phyloP scores from a whole-genome alignment of 2,113 vertebrate species.

The Hystrix cristata region DNA sequence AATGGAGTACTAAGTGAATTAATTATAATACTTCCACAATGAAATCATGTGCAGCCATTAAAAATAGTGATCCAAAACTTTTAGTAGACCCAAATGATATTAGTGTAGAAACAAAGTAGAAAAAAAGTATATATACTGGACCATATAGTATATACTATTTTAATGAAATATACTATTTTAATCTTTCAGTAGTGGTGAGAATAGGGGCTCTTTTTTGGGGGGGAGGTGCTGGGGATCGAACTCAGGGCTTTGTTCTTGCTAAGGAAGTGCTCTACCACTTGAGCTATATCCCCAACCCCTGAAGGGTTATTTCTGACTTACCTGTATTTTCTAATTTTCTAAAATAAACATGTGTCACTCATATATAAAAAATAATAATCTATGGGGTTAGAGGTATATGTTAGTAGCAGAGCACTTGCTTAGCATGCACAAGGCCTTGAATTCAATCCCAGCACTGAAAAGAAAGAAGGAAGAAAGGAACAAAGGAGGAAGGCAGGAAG shows the following conservation, averaged over 20 bases:
- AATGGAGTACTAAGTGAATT: neutral
- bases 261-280: too few relatives aligned
- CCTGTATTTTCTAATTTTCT: neutral
- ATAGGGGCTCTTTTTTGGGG: neutral
- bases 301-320: neutral
- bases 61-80: conserved; percentile 47
- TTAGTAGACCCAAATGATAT: neutral
- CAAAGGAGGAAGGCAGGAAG: neutral
- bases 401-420: neutral
- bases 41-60: neutral
- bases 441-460: neutral
- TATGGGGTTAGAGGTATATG: neutral
- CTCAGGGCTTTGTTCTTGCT: too few relatives aligned
- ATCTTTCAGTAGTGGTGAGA: neutral
- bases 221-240: too few relatives aligned
- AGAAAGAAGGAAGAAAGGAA: neutral
- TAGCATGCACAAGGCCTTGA: neutral
- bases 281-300: too few relatives aligned
- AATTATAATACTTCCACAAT: neutral
- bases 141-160: neutral
- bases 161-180: conserved; percentile 19
- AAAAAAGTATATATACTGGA: neutral
- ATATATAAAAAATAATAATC: conserved; percentile 8
- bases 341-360: neutral
- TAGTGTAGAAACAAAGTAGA: neutral